These are phyloP conservation scores for Nemurella pictetii DNA, from an alignment of 2,888 invertebrate genomes.

Conservation along the genomic window DNA sequence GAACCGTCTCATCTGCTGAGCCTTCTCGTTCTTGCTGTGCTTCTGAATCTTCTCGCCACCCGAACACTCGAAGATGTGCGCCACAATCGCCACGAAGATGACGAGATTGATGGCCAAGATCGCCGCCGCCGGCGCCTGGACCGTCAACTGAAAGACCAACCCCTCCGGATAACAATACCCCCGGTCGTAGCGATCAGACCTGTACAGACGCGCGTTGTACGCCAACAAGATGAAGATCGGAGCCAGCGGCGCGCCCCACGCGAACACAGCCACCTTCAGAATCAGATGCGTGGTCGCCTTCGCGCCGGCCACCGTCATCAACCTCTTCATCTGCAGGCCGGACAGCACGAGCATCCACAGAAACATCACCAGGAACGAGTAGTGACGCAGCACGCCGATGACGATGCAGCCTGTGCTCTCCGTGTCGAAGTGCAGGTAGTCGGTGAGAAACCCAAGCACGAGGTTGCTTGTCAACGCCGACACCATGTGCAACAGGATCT, in stretches of 20 bases:
- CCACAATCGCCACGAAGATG: conserved; percentile 13
- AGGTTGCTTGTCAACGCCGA: not conserved
- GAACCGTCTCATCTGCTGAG: not conserved
- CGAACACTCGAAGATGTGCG: not conserved
- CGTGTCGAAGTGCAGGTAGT: not conserved
- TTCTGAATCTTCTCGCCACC: not conserved
- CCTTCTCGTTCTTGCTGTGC: not conserved
- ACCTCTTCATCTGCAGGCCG: conserved; percentile 19
- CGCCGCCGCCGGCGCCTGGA: not conserved
- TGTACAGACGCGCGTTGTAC: not conserved
- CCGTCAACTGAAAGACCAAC: not conserved
- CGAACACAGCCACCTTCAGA: conserved; percentile 9
- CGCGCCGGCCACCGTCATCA: conserved; percentile 3
- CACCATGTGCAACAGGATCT: not conserved
- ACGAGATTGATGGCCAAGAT: not conserved
- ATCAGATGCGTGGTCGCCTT: conserved; percentile 9
- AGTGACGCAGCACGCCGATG: conserved; percentile 17
- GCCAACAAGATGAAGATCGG: conserved; percentile 4
- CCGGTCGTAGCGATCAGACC: not conserved
- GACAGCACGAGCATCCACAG: conserved; percentile 26
- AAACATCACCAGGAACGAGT: conserved; percentile 26
- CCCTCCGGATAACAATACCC: conserved; percentile 20
- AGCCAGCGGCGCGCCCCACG: conserved; percentile 21
- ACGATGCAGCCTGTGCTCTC: not conserved
- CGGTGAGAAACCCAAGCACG: not conserved